Conservation (phyloP, 2,888 invertebrate species). For the Xanthia icteritia region DNA sequence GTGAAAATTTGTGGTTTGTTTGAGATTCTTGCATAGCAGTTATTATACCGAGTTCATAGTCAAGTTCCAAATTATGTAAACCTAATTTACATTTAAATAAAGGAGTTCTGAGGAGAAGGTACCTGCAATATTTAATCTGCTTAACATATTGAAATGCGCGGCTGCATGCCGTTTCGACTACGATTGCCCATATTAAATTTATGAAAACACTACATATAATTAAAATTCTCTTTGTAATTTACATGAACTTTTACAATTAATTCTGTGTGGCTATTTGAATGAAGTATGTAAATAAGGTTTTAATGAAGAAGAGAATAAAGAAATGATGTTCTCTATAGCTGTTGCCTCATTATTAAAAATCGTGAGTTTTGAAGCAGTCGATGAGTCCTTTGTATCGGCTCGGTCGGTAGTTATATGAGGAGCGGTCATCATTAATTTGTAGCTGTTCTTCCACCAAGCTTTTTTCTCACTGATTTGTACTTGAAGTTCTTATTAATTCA, state of each 20-base stretch:
- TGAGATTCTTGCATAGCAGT: constrained; percentile 52
- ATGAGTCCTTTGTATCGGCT: neutral
- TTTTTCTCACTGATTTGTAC: neutral
- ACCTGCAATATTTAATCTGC: constrained; percentile 63
- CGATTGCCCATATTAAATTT: constrained; percentile 41
- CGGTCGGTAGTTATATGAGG: neutral
- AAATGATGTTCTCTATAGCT: neutral
- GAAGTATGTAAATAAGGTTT: constrained; percentile 1
- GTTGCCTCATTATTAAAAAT: neutral
- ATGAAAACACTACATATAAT: constrained; percentile 33
- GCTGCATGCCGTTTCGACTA: constrained; percentile 34
- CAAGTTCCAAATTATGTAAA: constrained; percentile 66
- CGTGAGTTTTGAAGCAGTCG: constrained; percentile 2
- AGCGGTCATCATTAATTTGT: neutral
- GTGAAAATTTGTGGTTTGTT: constrained; percentile 23
- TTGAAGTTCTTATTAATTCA: neutral
- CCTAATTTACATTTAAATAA: constrained; percentile 72
- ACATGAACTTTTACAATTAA: constrained; percentile 19
- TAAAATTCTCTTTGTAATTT: constrained; percentile 39
- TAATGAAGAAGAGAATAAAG: constrained; percentile 10
- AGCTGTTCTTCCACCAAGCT: neutral
- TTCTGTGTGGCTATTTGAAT: neutral
- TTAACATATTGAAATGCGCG: constrained; percentile 58
- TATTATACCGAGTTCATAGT: constrained; percentile 54
- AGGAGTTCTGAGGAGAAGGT: constrained; percentile 42